Evolutionary conservation across 2,113 vertebrate species (phyloP), one percentile per base, ranked within the genome.

Genomic region (Callaeas wilsoni): DNA sequence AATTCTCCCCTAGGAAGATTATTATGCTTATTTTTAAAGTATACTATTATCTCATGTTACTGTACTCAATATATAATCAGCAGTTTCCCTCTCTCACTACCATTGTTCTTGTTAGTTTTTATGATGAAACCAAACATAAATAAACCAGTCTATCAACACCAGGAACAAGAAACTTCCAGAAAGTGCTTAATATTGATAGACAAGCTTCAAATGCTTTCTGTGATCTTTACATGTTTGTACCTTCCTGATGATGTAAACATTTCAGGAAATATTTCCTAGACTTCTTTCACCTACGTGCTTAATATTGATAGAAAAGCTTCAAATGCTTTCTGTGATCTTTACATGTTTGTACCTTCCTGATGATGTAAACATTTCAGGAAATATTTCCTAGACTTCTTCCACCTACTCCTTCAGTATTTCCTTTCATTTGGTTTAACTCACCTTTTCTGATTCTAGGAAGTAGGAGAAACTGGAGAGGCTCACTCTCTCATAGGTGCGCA

Each of bases 401-500:
- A 26, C 7, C 18, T 62, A 30, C 5, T 23, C 19, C 20, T 62
- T 89, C 44, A 39, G 4, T 23, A 33, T 49, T 83, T 64, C 13
- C 7, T 67, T 75, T 53, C 1, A 10, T 76, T 53, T 63, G 3
- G 10, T 57, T 80, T 67, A 71, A 37, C 4, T 4, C 4, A 19
- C 37, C 12, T 47, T 76, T 77, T 62, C 29, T 59, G 8, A 12
- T 37, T 81, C 9, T 49, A 49, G 14, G 5, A 80, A 33, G 18
- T 2, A 52, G 11, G 6, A 68, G 20, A 53, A 76, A 4, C 10
- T 78, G 33, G 16, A 26, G 32, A 64, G 14, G 6, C 11, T 78
- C 11, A 13, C 5, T 59, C 0, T 53, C 8, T 53, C 32, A 37
- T 2, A 42, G 1, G 2, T 9, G 7, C 0, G 5, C 10, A 41